Evolutionary conservation across 2,113 vertebrate species (phyloP).

Genomic region (Cryptomyrus ogoouensis): DNA sequence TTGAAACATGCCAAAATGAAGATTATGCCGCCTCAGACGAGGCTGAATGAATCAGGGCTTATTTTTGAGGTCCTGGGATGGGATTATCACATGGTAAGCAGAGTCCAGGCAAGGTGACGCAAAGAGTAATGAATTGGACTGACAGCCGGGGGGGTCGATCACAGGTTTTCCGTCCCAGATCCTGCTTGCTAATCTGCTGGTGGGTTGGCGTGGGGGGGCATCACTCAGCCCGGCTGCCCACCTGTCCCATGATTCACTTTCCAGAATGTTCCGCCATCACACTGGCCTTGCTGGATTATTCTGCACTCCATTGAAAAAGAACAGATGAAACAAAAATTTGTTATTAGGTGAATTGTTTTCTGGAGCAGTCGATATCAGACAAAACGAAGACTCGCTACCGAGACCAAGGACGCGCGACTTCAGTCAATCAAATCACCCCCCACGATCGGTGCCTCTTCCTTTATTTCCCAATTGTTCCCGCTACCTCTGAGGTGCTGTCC

Average conservation of each 20-base stretch:
- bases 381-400: not conserved
- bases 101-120: conserved; percentile 12
- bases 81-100: conserved; percentile 43
- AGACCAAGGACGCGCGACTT: not conserved
- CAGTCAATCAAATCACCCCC: not conserved
- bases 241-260: not conserved
- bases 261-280: not conserved
- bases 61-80: conserved; percentile 31
- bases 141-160: conserved; percentile 7
- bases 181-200: not conserved
- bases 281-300: not conserved
- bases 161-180: not conserved
- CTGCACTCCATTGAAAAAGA: not conserved
- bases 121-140: conserved; percentile 24
- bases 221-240: not conserved
- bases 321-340: not conserved
- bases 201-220: not conserved
- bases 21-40: conserved; percentile 49
- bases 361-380: not conserved
- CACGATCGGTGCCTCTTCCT: not conserved
- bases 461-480: conserved; percentile 23
- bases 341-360: not conserved
- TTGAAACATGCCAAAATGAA: conserved; percentile 48
- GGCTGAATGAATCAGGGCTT: conserved; percentile 50
- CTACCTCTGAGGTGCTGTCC: conserved; percentile 4